A percentile compares a stretch with the other conserved stretches of the same genome.
Evolutionary conservation across 2,888 invertebrate species (phyloP).

Genomic region (Erynnis tages): DNA sequence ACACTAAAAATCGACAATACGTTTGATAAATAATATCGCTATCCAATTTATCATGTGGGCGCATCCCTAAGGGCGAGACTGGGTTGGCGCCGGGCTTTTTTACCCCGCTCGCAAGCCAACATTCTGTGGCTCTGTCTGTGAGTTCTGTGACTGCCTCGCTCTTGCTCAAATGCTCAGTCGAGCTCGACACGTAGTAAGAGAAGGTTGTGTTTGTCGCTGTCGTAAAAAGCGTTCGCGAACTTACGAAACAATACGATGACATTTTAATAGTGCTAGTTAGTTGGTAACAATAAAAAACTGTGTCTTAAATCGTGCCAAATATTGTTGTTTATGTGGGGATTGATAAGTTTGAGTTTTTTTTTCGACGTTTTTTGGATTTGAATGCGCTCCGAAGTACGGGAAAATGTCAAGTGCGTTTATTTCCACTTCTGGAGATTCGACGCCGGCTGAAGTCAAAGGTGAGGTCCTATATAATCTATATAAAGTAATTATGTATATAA

Average conservation of each 20-base stretch:
- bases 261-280: conserved; percentile 39
- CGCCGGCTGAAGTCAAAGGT: conserved; percentile 67
- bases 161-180: conserved; percentile 47
- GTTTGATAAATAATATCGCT: conserved; percentile 23
- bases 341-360: conserved; percentile 40
- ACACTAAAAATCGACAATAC: conserved; percentile 23
- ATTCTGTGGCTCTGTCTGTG: conserved; percentile 35
- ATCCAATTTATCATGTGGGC: conserved; percentile 41
- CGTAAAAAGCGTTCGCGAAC: conserved; percentile 45
- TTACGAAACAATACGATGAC: conserved; percentile 46
- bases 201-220: conserved; percentile 45
- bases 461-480: conserved; percentile 30
- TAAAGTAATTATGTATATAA: too few species aligned
- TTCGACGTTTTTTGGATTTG: conserved; percentile 40
- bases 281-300: conserved; percentile 41
- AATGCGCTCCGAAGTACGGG: conserved; percentile 42
- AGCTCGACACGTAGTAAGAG: conserved; percentile 48
- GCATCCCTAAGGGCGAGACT: conserved; percentile 79
- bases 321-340: conserved; percentile 43
- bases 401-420: conserved; percentile 65
- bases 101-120: conserved; percentile 66
- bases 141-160: too few species aligned
- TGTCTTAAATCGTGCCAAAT: conserved; percentile 60
- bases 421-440: conserved; percentile 50
- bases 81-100: conserved; percentile 78